phyloP scores from a whole-genome alignment of 2,888 invertebrate genomes.

The Eupithecia inturbata region DNA sequence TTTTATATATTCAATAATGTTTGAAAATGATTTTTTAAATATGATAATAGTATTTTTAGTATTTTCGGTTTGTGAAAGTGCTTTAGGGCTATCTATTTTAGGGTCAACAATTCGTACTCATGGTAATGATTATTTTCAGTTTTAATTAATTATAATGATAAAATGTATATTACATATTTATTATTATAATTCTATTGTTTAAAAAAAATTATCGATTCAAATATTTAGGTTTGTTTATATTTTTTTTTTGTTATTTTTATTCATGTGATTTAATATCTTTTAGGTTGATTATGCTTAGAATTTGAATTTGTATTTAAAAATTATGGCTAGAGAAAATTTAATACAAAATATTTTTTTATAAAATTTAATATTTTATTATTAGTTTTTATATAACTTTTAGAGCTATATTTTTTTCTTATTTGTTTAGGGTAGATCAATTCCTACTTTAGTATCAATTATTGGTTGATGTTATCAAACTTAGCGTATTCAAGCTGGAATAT shows the following conservation, averaged over 20 bases:
- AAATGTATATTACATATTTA: conserved; percentile 74
- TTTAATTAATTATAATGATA: conserved; percentile 85
- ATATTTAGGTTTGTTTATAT: conserved; percentile 78
- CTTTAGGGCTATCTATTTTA: conserved; percentile 86
- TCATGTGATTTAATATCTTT: too few species aligned
- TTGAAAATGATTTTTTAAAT: conserved; percentile 80
- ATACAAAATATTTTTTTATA: conserved; percentile 78
- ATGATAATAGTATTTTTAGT: conserved; percentile 85
- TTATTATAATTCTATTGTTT: conserved; percentile 43
- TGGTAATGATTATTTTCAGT: conserved; percentile 86
- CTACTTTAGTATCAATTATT: conserved; percentile 87
- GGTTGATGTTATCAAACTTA: conserved; percentile 77
- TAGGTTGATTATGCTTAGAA: too few species aligned
- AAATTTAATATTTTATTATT: conserved; percentile 81
- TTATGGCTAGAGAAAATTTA: conserved; percentile 58
- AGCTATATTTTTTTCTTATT: conserved; percentile 86
- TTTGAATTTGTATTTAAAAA: conserved; percentile 84
- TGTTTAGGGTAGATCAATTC: conserved; percentile 87
- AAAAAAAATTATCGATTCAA: conserved; percentile 21
- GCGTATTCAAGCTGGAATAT: background rate
- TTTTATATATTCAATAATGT: conserved; percentile 76
- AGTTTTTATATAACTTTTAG: conserved; percentile 83
- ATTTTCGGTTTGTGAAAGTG: conserved; percentile 86
- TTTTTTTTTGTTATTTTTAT: conserved; percentile 74
- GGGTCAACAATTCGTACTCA: conserved; percentile 85